Percentiles rank a stretch among this genome's conserved stretches.
phyloP scores from a whole-genome alignment of 2,113 vertebrate genomes.

The Hoplias malabaricus region DNA sequence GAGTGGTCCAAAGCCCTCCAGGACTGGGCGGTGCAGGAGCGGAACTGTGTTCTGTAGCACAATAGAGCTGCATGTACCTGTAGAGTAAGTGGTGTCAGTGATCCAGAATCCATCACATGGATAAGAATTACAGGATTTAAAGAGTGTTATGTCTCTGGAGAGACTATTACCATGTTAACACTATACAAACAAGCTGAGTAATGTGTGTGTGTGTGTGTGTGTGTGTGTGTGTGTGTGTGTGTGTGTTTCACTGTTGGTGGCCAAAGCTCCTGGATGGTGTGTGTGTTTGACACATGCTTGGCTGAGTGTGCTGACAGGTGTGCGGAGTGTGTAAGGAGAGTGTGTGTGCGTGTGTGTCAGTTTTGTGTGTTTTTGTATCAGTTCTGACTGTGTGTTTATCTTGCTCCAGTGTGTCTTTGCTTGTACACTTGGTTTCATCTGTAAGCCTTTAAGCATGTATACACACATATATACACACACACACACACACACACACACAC shows the following conservation, averaged over 20 bases:
- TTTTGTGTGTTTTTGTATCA: constrained; percentile 22
- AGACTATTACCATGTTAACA: too few relatives aligned
- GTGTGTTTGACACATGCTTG: background rate
- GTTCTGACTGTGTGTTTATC: constrained; percentile 15
- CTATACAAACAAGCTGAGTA: too few relatives aligned
- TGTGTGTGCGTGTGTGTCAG: background rate
- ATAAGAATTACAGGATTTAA: too few relatives aligned
- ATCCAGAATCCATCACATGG: too few relatives aligned
- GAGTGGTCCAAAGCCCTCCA: too few relatives aligned
- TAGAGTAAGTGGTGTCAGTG: too few relatives aligned
- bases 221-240: background rate
- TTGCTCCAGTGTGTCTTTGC: constrained; percentile 23
- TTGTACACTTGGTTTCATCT: constrained; percentile 42
- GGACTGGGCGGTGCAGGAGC: too few relatives aligned
- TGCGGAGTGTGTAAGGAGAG: background rate
- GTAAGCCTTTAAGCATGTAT: constrained; percentile 19
- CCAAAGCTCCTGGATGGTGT: background rate
- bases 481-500: background rate
- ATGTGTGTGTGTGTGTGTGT: too few relatives aligned
- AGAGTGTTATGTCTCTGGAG: too few relatives aligned
- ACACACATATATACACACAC: background rate
- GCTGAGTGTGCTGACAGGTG: constrained; percentile 31
- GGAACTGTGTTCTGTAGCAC: too few relatives aligned
- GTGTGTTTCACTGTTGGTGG: background rate
- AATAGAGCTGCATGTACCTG: too few relatives aligned